Evolutionary conservation across 2,113 vertebrate species (phyloP).

Genomic region (Corythornis vintsioides): DNA sequence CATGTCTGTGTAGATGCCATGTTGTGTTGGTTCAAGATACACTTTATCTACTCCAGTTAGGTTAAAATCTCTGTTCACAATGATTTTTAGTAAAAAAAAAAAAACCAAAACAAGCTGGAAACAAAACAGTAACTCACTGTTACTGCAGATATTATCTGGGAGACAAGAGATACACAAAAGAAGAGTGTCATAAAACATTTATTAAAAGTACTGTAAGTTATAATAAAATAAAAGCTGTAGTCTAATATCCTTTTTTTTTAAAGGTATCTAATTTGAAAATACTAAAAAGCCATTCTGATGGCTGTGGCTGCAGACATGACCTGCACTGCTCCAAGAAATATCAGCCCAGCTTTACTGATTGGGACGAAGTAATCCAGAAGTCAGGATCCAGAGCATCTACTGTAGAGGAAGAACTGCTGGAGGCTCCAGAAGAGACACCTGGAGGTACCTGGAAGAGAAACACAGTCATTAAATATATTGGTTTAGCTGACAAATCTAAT

Average conservation of each 20-base stretch:
- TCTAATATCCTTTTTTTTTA: slow-evolving; percentile 24
- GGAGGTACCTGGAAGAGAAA: slow-evolving; percentile 76
- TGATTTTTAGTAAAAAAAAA: background rate
- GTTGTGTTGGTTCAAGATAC: background rate
- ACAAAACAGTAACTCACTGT: background rate
- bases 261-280: slow-evolving; percentile 42
- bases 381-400: background rate
- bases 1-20: background rate
- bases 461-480: background rate
- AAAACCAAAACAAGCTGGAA: too few relatives aligned
- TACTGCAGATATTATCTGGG: background rate
- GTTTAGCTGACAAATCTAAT: background rate
- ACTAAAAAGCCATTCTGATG: slow-evolving; percentile 17
- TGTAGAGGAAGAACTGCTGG: slow-evolving; percentile 75
- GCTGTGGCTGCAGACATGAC: slow-evolving; percentile 38
- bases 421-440: slow-evolving; percentile 77
- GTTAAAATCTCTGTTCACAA: background rate
- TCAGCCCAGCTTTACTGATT: slow-evolving; percentile 14
- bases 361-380: background rate
- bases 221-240: slow-evolving; percentile 55
- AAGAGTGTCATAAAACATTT: slow-evolving; percentile 60
- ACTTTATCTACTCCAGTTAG: background rate
- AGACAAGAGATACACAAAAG: slow-evolving; percentile 4
- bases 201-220: slow-evolving; percentile 71
- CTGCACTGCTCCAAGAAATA: slow-evolving; percentile 35